Base-by-base conservation (phyloP, 2,888 invertebrate genomes). In the Ecdyonurus torrentis region DNA sequence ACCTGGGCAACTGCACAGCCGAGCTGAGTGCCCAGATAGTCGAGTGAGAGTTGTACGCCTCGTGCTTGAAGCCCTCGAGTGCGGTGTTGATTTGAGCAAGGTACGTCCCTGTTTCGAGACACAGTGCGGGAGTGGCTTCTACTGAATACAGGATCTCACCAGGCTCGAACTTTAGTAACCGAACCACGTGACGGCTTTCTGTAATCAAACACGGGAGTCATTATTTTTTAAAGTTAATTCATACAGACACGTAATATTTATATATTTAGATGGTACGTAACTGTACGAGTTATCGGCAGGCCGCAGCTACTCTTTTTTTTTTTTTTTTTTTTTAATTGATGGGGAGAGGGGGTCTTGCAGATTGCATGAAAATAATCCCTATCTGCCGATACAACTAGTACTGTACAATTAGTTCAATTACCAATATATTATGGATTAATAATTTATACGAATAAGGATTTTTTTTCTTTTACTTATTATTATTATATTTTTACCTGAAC, bases 21-120 rank as follows among this genome's bases (percentile, higher is more conserved):
- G 83, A 80, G 2, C 79, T 77, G 67, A 95, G 72, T 81, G 83
- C 85, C 93, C 94, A 95, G 18, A 88, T 72, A n/a, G 83, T 81
- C 67, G 80, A 79, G 65, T 85, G 83, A 1, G 75, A 74, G 2
- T 83, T 80, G 67, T 86, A 84, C 0, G 82, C 88, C 0, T 84
- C 79, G 73, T 91, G 87, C 66, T 82, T 76, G 73, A 90, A 92
- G 67, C 79, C 79, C 85, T 63, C 59, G 25, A 63, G 63, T 24
- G 52, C 52, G 23, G 79, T 78, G 69, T 89, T 84, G 66, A 93
- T 69, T 66, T 80, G 80, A 0, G 87, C 91, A 0, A 85, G 75
- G 63, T 83, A 86, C 71, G 81, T 79, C 0, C 95, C 95, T 20
- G 85, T 77, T 70, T 89, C 19, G 55, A 5, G n/a, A n/a, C 55